Percentiles rank a stretch among this genome's conserved stretches.
phyloP scores from a whole-genome alignment of 2,113 vertebrate genomes.

The Numenius arquata region DNA sequence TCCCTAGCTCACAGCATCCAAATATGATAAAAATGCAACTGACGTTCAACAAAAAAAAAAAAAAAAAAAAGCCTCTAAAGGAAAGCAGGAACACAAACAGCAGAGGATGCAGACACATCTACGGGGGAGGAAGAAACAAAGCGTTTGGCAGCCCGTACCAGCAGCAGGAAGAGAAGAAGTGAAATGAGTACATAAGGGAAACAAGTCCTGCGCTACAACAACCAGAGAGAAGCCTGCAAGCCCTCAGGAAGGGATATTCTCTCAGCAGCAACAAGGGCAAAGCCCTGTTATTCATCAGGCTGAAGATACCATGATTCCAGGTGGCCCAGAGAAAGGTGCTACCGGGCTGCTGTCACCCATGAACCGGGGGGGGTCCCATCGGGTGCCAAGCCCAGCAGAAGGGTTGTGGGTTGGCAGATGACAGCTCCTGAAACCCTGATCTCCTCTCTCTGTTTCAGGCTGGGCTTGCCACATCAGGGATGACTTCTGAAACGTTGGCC shows the following conservation, averaged over 20 bases:
- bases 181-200: neutral
- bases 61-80: neutral
- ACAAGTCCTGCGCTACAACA: fast-evolving
- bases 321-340: neutral
- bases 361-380: fast-evolving
- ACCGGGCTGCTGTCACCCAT: fast-evolving
- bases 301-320: neutral
- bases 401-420: neutral
- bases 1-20: neutral
- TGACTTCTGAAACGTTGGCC: neutral
- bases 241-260: neutral
- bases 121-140: neutral
- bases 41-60: neutral
- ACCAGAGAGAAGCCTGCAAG: neutral
- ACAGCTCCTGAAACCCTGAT: neutral
- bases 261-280: neutral
- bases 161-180: neutral
- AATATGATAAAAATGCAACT: neutral
- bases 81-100: neutral
- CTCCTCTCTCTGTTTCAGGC: neutral
- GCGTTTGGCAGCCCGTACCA: neutral
- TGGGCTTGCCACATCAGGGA: neutral
- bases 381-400: neutral
- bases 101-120: neutral
- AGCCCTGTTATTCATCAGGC: neutral